Conservation (phyloP, 2,797 vertebrate genomes). For the Chelon labrosus region DNA sequence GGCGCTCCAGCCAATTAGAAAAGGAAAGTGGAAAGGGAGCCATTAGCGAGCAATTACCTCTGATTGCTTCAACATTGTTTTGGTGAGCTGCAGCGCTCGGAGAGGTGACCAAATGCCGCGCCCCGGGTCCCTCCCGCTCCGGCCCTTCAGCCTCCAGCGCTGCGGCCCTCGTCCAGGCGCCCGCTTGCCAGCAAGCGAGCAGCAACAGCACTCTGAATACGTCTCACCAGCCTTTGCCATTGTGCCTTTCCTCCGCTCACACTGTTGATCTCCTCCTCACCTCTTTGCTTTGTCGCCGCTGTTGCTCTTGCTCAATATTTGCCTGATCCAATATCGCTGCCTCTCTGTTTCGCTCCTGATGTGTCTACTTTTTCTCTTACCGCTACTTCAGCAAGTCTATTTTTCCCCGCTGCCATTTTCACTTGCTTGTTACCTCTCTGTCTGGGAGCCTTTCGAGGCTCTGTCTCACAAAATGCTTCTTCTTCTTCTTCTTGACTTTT, state of each 20-base stretch:
- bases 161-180: constrained; percentile 10
- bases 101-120: constrained; percentile 83
- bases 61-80: constrained; percentile 86
- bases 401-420: constrained; percentile 25
- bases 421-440: constrained; percentile 18
- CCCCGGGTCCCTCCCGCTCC: constrained; percentile 32
- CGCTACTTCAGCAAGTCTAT: constrained; percentile 43
- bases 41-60: constrained; percentile 81
- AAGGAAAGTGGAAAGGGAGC: constrained; percentile 78
- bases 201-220: neutral
- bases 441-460: neutral
- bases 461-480: constrained; percentile 4
- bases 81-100: constrained; percentile 74
- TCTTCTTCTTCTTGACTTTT: neutral
- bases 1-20: constrained; percentile 81
- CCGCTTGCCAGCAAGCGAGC: constrained; percentile 17
- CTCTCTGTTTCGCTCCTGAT: constrained; percentile 26
- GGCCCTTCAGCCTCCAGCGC: neutral
- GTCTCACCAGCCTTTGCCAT: constrained; percentile 2
- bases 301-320: constrained; percentile 56
- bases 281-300: constrained; percentile 37
- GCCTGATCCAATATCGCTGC: constrained; percentile 39
- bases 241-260: constrained; percentile 15
- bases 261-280: constrained; percentile 40
- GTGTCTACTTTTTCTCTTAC: constrained; percentile 49